Evolutionary conservation across 2,888 invertebrate genomes (phyloP), one percentile per base, ranked within the genome.

Genomic region (Gonocerus acuteangulatus): DNA sequence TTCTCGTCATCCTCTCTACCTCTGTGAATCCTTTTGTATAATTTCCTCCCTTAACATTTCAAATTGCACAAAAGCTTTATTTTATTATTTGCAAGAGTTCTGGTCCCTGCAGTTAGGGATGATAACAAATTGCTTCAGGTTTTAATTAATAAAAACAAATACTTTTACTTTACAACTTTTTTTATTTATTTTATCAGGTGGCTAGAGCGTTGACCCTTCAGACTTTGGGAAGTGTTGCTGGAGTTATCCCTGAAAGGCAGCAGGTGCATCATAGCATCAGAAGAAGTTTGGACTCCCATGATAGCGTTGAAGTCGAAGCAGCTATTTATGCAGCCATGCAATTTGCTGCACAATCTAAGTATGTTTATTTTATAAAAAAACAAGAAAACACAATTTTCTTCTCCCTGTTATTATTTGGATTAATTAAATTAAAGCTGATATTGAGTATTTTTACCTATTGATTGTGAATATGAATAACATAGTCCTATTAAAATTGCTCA

Each of bases 221-320:
- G 66, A 93, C 93, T 0, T 78, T 96, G 27, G 95, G 95, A 0
- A 93, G 92, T 45, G 88, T 95, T 2, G 94, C 95, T 1, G 86
- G 89, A 18, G 91, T 95, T 23, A 94, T 96, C 67, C 89, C 93
- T 0, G 95, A 96, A 76, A 80, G 91, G 67, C 92, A 94, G 71
- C 91, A 92, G 75, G 92, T 95, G 0, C 96, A 97, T 74, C 95
- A 96, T 71, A 91, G 92, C 63, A 94, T 97, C 58, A 78, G 95
- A 32, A 82, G 89, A 68, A 90, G 92, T 19, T 76, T 96, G 13
- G 95, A 96, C 74, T 95, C 96, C 45, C 90, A 93, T 74, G 94
- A 97, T 73, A 86, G 89, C 67, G 92, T 94, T 0, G 97, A 97
- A 77, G 92, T 96, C 27, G 89, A 94, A 73, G 95, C 95, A 48